Conservation (phyloP, 2,797 vertebrate genomes). For the Trichosurus vulpecula region DNA sequence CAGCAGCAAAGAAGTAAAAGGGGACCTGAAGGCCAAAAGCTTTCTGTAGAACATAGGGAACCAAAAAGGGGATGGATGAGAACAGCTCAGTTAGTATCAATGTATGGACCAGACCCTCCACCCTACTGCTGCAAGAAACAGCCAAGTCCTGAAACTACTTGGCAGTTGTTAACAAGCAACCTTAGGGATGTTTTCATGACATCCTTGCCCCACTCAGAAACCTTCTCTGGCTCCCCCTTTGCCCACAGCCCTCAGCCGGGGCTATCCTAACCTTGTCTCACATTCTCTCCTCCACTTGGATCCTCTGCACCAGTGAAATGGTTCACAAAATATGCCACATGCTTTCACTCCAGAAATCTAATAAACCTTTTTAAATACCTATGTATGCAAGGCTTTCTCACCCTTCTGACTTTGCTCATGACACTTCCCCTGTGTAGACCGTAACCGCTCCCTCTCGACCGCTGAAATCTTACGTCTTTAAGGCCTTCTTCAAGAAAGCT, state of each 20-base stretch:
- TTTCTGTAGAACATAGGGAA: conserved; percentile 76
- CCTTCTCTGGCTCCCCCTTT: neutral
- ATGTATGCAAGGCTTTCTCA: neutral
- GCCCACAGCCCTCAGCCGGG: too few relatives aligned
- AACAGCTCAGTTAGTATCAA: neutral
- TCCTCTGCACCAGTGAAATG: neutral
- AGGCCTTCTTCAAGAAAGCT: neutral
- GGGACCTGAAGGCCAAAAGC: conserved; percentile 89
- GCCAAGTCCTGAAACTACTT: neutral
- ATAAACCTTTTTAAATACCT: neutral
- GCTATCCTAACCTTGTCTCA: neutral
- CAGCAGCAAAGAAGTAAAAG: conserved; percentile 90
- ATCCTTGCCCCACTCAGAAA: neutral
- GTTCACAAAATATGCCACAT: neutral
- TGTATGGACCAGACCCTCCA: neutral
- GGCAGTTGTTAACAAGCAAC: neutral
- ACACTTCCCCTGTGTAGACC: neutral
- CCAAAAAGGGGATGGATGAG: neutral
- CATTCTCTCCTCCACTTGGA: neutral
- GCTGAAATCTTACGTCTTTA: neutral
- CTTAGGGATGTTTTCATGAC: neutral
- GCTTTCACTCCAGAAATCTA: neutral
- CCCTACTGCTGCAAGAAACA: neutral
- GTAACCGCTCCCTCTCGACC: neutral
- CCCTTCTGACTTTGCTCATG: neutral